These are phyloP conservation scores for Cavia aperea DNA, from an alignment of 2,113 vertebrate genomes.

Conservation along the genomic window DNA sequence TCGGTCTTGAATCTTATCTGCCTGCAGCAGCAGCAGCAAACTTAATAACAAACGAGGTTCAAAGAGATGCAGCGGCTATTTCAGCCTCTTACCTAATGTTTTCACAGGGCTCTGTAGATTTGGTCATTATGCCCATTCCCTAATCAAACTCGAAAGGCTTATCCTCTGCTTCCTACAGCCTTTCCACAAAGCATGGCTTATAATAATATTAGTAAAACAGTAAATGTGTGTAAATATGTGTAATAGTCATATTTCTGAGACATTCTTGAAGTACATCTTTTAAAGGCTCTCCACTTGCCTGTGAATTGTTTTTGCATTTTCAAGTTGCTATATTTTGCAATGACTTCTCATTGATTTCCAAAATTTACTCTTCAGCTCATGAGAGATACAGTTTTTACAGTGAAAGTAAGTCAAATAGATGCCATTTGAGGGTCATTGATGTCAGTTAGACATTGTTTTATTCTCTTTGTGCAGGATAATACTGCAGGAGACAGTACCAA, in stretches of 20 bases:
- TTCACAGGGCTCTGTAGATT: constrained; percentile 35
- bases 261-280: constrained; percentile 26
- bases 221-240: constrained; percentile 44
- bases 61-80: constrained; percentile 51
- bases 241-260: constrained; percentile 25
- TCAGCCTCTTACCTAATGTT: constrained; percentile 38
- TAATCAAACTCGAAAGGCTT: constrained; percentile 60
- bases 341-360: constrained; percentile 26
- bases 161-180: constrained; percentile 60
- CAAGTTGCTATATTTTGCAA: neutral
- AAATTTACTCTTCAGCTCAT: constrained; percentile 3
- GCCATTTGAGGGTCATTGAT: neutral
- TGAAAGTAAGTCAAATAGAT: neutral
- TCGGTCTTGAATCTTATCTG: constrained; percentile 66
- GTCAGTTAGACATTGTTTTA: neutral
- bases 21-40: constrained; percentile 43
- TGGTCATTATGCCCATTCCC: constrained; percentile 36
- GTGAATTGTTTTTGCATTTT: constrained; percentile 3
- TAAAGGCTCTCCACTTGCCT: neutral
- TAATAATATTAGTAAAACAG: constrained; percentile 47
- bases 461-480: neutral
- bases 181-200: constrained; percentile 40
- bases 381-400: neutral
- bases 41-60: constrained; percentile 59
- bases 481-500: neutral